Base-by-base conservation (phyloP, 2,113 vertebrate genomes). In the Daphoenositta chrysoptera region DNA sequence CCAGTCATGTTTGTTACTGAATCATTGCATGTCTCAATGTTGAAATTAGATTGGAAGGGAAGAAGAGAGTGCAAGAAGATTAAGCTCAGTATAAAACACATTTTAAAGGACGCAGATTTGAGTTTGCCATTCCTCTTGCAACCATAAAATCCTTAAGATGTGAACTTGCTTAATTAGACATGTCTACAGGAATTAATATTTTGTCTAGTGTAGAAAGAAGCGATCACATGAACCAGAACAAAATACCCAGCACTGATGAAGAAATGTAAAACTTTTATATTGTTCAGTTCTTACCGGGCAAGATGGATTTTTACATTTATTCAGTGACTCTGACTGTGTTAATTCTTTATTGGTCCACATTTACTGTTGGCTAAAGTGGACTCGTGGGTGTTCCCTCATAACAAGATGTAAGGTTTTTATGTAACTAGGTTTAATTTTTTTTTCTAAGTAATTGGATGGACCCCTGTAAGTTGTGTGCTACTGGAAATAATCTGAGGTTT, bases 1-100 rank as follows among this genome's bases (percentile, higher is more conserved):
- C 95, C 90, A 97, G 95, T 97, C 94, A 96, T 97, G 70, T 97
- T 98, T 97, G 96, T 94, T 96, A 91, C 68, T 28, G 83, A 96
- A 96, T 97, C 94, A 83, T 90, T 95, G 95, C 91, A 76, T 89
- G 91, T 96, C 91, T 90, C 90, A 94, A 64, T 94, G 66, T 68
- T 91, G 87, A 95, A 81, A 69, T 96, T 82, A 90, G 96, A 97
- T 92, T 96, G 89, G 68, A 88, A 95, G 90, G 57, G 82, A 56
- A 93, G 94, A 88, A 80, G 71, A 72, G 33, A 68, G 39, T 60
- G 15, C 45, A 79, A 60, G 79, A 91, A 89, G 60, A 69, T 96
- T 48, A 94, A 95, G 63, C 82, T 92, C 54, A 77, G 65, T 63
- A 78, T 89, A 53, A 94, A 96, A 89, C 63, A 68, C 21, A 48